Conservation (phyloP, 2,797 vertebrate genomes). For the Crenichthys baileyi region DNA sequence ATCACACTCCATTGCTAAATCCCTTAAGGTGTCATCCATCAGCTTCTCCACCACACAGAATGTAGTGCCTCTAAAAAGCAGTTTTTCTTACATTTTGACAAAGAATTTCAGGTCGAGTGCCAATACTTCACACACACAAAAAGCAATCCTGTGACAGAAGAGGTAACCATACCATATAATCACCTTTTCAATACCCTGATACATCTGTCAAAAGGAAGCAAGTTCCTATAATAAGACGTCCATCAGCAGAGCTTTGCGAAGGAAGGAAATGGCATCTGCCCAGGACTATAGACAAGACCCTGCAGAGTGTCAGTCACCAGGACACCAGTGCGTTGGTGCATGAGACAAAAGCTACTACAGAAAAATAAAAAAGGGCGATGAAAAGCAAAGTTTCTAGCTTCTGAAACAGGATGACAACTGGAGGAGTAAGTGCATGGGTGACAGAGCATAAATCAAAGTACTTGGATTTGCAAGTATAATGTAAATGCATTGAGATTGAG, state of each 20-base stretch:
- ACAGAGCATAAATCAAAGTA: conserved; percentile 20
- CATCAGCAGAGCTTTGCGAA: conserved; percentile 42
- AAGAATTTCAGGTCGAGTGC: conserved; percentile 15
- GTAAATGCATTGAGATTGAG: background rate
- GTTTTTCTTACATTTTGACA: conserved; percentile 16
- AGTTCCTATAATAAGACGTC: conserved; percentile 58
- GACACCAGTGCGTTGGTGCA: conserved; percentile 6
- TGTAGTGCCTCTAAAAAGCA: background rate
- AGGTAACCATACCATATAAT: conserved; percentile 43
- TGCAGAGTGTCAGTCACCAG: conserved; percentile 30
- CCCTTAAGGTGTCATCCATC: background rate
- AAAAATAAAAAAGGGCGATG: conserved; percentile 1
- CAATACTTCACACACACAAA: conserved; percentile 21
- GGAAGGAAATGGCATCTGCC: conserved; percentile 31
- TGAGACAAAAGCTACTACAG: conserved; percentile 10
- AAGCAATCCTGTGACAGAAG: conserved; percentile 5
- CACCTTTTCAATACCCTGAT: conserved; percentile 40
- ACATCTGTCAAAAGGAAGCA: conserved; percentile 44
- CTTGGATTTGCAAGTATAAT: conserved; percentile 18
- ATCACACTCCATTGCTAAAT: background rate
- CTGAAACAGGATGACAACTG: conserved; percentile 2
- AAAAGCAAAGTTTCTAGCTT: conserved; percentile 22
- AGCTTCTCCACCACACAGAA: background rate
- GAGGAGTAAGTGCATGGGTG: conserved; percentile 18
- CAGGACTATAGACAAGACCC: conserved; percentile 21